Evolutionary conservation across 2,797 vertebrate genomes (phyloP).

Genomic region (Danio choprae): DNA sequence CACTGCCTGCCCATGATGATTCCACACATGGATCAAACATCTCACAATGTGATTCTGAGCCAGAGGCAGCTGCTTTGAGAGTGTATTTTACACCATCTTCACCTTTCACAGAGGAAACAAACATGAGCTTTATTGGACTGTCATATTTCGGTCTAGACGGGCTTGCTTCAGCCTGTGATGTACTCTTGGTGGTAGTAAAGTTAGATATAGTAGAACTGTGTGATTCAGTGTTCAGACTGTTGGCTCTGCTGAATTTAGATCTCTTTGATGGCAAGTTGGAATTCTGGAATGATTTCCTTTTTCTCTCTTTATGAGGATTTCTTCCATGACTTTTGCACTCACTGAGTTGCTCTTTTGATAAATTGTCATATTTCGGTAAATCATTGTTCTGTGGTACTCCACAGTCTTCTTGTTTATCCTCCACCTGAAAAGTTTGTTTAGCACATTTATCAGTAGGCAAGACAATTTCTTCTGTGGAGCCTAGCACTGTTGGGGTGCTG

Average conservation of each 20-base stretch:
- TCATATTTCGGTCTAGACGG: slow-evolving; percentile 75
- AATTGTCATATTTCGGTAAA: slow-evolving; percentile 45
- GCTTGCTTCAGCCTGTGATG: slow-evolving; percentile 45
- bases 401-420: slow-evolving; percentile 52
- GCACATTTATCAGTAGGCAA: slow-evolving; percentile 13
- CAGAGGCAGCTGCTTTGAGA: slow-evolving; percentile 84
- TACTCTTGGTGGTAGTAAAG: slow-evolving; percentile 53
- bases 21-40: slow-evolving; percentile 79
- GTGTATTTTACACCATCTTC: slow-evolving; percentile 89
- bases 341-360: slow-evolving; percentile 21
- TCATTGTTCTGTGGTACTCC: slow-evolving; percentile 34
- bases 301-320: slow-evolving; percentile 53
- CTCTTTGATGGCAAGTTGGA: slow-evolving; percentile 62
- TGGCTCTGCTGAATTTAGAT: slow-evolving; percentile 21
- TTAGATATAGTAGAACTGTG: slow-evolving; percentile 38
- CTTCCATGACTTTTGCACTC: slow-evolving; percentile 36
- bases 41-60: slow-evolving; percentile 72
- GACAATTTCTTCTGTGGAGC: slow-evolving; percentile 9
- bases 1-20: slow-evolving; percentile 73
- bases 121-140: slow-evolving; percentile 98
- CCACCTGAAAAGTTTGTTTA: slow-evolving; percentile 7
- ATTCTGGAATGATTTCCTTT: slow-evolving; percentile 35
- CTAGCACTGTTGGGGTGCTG: slow-evolving; percentile 53
- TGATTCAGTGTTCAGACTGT: slow-evolving; percentile 43
- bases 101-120: slow-evolving; percentile 88